Conservation (phyloP, 1,140 invertebrate genomes). For the Diabrotica undecimpunctata region DNA sequence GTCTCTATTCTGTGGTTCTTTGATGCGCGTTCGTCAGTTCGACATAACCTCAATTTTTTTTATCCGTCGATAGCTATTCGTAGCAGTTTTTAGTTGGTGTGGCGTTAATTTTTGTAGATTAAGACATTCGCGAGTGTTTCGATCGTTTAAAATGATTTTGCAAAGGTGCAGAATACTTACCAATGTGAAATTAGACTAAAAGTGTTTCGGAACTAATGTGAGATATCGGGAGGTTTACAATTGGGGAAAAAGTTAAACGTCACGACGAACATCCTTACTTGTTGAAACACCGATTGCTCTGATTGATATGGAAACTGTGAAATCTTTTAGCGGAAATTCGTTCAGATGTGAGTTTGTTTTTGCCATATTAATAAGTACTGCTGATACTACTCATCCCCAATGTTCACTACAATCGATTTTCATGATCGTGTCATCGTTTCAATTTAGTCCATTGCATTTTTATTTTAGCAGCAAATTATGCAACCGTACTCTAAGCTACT, state of each 20-base stretch:
- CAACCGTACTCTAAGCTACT: conserved; percentile 6
- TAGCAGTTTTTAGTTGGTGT: background rate
- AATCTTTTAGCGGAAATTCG: conserved; percentile 16
- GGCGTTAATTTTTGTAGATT: background rate
- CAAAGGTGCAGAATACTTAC: background rate
- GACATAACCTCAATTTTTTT: conserved; percentile 2
- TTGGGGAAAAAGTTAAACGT: conserved; percentile 12
- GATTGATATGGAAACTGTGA: conserved; percentile 14
- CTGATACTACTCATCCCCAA: background rate
- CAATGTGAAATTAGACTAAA: background rate
- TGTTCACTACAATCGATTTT: conserved; percentile 18
- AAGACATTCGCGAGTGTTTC: background rate
- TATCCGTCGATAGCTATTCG: background rate
- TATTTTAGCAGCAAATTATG: conserved; percentile 19
- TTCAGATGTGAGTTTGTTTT: conserved; percentile 14
- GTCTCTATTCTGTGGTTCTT: no score
- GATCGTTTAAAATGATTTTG: background rate
- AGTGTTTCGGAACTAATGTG: background rate
- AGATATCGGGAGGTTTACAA: background rate
- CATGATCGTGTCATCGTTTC: conserved; percentile 8
- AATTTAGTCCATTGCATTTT: conserved; percentile 4
- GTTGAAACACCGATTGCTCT: background rate
- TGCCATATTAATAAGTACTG: background rate
- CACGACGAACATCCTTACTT: background rate
- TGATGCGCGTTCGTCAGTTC: background rate